Base-by-base conservation (phyloP, 2,888 invertebrate genomes). In the Kuschelorhynchus macadamiae region DNA sequence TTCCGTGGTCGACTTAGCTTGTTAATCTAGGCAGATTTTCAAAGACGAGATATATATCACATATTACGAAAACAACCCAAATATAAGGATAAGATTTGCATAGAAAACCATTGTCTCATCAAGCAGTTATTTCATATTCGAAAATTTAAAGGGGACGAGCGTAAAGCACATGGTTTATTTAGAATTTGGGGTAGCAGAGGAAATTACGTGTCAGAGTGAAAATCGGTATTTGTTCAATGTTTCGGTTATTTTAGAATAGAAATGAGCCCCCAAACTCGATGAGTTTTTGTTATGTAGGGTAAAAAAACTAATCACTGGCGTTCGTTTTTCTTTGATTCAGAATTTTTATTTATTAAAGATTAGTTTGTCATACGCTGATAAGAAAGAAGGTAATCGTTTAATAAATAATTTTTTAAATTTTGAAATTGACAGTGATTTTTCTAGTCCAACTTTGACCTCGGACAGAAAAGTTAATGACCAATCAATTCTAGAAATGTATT, bases 131-230 rank as follows among this genome's bases (percentile, higher is more conserved):
- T 67, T 67, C 59, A 63, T 62, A 67, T 70, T 70, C 55, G 59
- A 67, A 67, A 64, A 63, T 67, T 70, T 70, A 63, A 67, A 67
- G 66, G 62, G 44, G 33, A 49, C 44, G 57, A 44, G 64, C 50
- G 47, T 59, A 57, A 55, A 59, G 67, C 76, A 74, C 73, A 74
- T 76, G 74, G 77, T 72, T 78, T 77, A 78, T 79, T 78, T 75
- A 75, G 75, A 77, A 77, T 78, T 77, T 75, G 75, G 77, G 76
- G 71, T 74, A 73, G 73, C 74, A 61, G 62, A 67, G 65, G 68
- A 77, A 75, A 79, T 78, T 78, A 79, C 78, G 78, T 78, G 78
- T 78, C 78, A 77, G 75, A 73, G 72, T 75, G 72, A 77, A 76
- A 76, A 74, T 74, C 53, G 66, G 53, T 52, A 53, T 53, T 64